A percentile compares a stretch with the other conserved stretches of the same genome.
These are phyloP conservation scores for Scolopax bukidnonensis DNA, from an alignment of 2,797 vertebrate genomes.

Conservation along the genomic window DNA sequence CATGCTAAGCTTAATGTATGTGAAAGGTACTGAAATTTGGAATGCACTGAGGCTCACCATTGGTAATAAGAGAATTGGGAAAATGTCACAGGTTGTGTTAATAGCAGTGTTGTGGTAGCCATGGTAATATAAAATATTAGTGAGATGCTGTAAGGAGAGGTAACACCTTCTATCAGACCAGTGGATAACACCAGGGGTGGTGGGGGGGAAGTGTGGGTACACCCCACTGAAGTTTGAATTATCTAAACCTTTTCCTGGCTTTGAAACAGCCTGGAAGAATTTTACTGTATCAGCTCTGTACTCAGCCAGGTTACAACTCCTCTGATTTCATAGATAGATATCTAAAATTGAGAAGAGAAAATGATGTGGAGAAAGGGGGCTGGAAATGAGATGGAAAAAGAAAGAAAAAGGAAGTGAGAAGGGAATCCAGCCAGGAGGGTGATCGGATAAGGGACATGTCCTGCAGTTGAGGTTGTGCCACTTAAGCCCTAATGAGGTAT, in stretches of 20 bases:
- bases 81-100: slow-evolving; percentile 62
- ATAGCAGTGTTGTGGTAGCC: slow-evolving; percentile 62
- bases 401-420: background rate
- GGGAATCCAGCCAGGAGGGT: background rate
- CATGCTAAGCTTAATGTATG: slow-evolving; percentile 19
- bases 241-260: background rate
- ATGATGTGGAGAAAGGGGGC: background rate
- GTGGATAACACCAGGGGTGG: background rate
- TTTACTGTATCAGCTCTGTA: background rate
- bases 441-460: background rate
- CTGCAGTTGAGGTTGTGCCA: background rate
- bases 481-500: background rate
- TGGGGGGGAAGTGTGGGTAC: no score
- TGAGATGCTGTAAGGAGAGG: background rate
- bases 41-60: slow-evolving; percentile 6
- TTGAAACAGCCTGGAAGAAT: background rate
- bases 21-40: slow-evolving; percentile 36
- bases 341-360: background rate
- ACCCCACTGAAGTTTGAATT: background rate
- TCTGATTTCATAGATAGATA: background rate
- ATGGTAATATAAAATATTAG: slow-evolving; percentile 59
- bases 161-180: background rate
- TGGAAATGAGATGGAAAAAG: background rate
- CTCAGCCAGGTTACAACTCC: background rate
- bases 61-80: slow-evolving; percentile 55